Percentiles rank a stretch among this genome's conserved stretches.
Conservation (phyloP, 2,888 invertebrate species). For the Eupithecia tripunctaria region DNA sequence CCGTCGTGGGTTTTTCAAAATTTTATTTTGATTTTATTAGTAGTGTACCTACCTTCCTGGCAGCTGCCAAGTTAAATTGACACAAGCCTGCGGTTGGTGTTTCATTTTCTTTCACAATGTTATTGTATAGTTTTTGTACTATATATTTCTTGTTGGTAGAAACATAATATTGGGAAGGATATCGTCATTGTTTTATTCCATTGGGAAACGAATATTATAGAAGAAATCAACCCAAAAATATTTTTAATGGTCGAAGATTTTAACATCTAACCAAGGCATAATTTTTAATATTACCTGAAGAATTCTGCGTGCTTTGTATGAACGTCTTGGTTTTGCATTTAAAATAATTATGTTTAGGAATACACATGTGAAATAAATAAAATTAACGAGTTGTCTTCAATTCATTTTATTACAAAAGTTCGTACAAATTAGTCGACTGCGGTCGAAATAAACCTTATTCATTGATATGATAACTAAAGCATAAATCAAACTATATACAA, state of each 20-base stretch:
- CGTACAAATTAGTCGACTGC: slow-evolving; percentile 76
- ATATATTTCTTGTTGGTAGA: no score
- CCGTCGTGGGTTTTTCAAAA: no score
- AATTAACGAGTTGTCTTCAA: slow-evolving; percentile 45
- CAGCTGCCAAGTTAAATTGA: background rate
- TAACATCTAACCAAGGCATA: background rate
- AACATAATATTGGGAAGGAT: no score
- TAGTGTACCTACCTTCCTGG: background rate
- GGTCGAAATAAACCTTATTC: slow-evolving; percentile 75
- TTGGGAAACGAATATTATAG: no score
- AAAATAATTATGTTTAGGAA: background rate
- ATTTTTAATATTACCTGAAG: background rate
- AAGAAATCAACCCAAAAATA: no score
- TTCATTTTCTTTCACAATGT: background rate
- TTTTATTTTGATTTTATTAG: no score
- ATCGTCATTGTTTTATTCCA: no score
- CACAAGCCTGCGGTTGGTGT: background rate
- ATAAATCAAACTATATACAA: slow-evolving; percentile 75
- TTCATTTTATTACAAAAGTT: slow-evolving; percentile 75
- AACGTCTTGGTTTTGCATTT: background rate
- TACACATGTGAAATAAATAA: slow-evolving; percentile 1
- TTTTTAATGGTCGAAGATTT: background rate
- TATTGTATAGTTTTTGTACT: no score
- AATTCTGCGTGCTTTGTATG: background rate
- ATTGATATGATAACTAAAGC: slow-evolving; percentile 59